Percentiles rank a stretch among this genome's conserved stretches.
These are phyloP conservation scores for Quadroppia sp. DNA, from an alignment of 2,888 invertebrate genomes.

Conservation along the genomic window DNA sequence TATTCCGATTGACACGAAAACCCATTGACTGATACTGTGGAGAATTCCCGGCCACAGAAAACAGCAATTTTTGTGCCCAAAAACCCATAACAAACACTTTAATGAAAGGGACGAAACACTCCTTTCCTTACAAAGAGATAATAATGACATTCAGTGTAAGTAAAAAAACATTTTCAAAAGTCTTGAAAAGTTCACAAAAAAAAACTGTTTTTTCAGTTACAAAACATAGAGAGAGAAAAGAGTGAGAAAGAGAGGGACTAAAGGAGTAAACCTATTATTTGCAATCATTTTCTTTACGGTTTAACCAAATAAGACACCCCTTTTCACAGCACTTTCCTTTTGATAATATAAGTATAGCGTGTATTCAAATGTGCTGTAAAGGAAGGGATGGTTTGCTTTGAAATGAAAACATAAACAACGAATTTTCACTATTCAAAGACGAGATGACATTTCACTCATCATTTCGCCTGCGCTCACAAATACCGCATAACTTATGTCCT, in stretches of 20 bases:
- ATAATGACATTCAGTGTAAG: too few relatives aligned
- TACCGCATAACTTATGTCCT: too few relatives aligned
- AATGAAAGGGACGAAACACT: slow-evolving; percentile 19
- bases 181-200: too few relatives aligned
- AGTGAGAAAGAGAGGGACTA: too few relatives aligned
- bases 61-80: not conserved
- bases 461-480: too few relatives aligned
- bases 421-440: too few relatives aligned
- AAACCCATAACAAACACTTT: not conserved
- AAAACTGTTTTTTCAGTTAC: not conserved
- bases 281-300: too few relatives aligned
- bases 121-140: not conserved
- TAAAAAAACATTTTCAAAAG: too few relatives aligned
- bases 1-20: too few relatives aligned
- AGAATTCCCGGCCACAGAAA: not conserved
- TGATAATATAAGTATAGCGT: not conserved
- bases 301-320: not conserved
- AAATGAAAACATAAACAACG: not conserved
- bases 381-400: not conserved
- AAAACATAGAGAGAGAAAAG: not conserved
- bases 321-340: too few relatives aligned
- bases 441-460: too few relatives aligned
- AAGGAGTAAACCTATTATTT: not conserved
- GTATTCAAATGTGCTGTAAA: not conserved
- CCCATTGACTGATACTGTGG: too few relatives aligned